Percentiles rank a stretch among this genome's conserved stretches.
These are phyloP conservation scores for Stegastes partitus DNA, from an alignment of 2,113 vertebrate genomes.

Conservation along the genomic window DNA sequence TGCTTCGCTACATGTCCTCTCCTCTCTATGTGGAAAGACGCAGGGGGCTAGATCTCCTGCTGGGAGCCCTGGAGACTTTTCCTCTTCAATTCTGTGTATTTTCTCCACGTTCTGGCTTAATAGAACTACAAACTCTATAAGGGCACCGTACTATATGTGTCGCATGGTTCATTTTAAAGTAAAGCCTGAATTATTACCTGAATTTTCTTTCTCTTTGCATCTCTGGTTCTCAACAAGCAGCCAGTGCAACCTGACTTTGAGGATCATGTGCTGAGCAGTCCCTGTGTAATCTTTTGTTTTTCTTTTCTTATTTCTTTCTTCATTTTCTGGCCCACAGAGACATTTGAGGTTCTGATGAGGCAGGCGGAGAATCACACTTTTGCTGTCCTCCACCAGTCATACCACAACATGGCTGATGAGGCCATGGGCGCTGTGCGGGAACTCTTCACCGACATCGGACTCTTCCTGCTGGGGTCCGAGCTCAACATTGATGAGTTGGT, in stretches of 20 bases:
- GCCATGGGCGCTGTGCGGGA: conserved; percentile 79
- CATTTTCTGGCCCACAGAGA: conserved; percentile 81
- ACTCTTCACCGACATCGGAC: conserved; percentile 89
- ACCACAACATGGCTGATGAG: conserved; percentile 84
- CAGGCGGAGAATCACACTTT: conserved; percentile 90
- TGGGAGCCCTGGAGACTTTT: conserved; percentile 31
- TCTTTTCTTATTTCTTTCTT: conserved; percentile 20
- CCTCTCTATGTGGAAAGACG: conserved; percentile 9
- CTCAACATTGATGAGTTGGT: conserved; percentile 85
- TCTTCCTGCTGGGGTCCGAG: conserved; percentile 91
- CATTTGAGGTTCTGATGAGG: conserved; percentile 86
- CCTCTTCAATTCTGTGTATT: conserved; percentile 31
- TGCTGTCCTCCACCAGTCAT: conserved; percentile 81
- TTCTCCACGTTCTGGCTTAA: not conserved
- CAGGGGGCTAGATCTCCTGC: conserved; percentile 33
- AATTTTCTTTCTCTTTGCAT: conserved; percentile 3
- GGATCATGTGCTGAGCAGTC: conserved; percentile 1
- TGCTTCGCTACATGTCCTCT: conserved; percentile 24
- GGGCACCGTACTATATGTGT: not conserved
- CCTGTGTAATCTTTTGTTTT: conserved; percentile 8
- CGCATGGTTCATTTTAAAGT: conserved; percentile 2
- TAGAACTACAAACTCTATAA: too few relatives aligned
- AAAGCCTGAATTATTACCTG: not conserved
- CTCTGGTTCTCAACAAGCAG: not conserved
- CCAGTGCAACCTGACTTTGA: conserved; percentile 5